phyloP scores from a whole-genome alignment of 2,113 vertebrate genomes.

The Ageneiosus marmoratus region DNA sequence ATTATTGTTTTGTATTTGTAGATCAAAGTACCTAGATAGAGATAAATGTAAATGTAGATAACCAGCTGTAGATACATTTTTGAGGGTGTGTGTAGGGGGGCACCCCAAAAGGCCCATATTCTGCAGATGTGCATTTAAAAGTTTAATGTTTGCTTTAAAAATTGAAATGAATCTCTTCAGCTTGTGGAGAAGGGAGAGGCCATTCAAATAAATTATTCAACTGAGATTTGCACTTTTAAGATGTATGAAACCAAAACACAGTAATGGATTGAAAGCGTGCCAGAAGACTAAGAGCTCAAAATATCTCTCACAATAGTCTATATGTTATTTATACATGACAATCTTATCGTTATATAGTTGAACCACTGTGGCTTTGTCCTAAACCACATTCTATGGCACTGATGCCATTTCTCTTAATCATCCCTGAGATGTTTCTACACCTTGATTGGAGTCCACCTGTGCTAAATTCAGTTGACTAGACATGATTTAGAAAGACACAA shows the following conservation, averaged over 20 bases:
- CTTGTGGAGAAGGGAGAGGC: conserved; percentile 62
- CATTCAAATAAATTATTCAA: conserved; percentile 69
- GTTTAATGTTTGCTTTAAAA: conserved; percentile 71
- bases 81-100: conserved; percentile 10
- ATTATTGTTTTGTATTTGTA: not conserved
- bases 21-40: no score
- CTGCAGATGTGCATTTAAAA: conserved; percentile 72
- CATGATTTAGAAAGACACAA: no score
- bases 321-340: no score
- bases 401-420: no score
- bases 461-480: no score
- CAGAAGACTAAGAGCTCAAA: not conserved
- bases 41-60: no score
- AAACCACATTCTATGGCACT: no score
- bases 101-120: conserved; percentile 62
- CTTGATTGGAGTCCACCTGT: no score
- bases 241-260: not conserved
- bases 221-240: conserved; percentile 49
- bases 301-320: not conserved
- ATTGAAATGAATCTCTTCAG: conserved; percentile 75
- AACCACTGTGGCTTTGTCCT: no score
- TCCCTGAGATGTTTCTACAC: no score
- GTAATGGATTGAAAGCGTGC: not conserved
- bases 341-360: no score
- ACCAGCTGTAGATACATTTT: not conserved